These are phyloP conservation scores for Leptinotarsa lineolata DNA, from an alignment of 1,140 invertebrate genomes.

Conservation along the genomic window DNA sequence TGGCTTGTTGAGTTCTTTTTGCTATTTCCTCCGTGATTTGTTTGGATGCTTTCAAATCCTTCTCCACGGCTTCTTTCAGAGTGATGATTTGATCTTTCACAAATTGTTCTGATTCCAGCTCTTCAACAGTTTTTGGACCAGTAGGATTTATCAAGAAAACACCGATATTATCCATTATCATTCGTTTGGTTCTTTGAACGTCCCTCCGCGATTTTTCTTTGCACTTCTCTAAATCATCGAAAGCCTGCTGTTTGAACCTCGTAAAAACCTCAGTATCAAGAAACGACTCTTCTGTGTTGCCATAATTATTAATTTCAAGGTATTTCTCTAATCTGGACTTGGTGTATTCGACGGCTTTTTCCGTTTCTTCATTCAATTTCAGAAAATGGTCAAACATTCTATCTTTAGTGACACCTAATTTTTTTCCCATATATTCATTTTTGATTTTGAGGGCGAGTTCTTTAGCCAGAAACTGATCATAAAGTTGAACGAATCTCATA, in stretches of 20 bases:
- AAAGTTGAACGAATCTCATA: neutral
- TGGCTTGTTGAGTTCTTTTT: neutral
- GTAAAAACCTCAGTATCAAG: neutral
- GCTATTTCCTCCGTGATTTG: neutral
- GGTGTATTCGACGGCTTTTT: neutral
- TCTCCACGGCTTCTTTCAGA: neutral
- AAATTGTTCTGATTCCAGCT: neutral
- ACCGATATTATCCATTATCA: neutral
- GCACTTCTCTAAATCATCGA: neutral
- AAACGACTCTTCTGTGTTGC: neutral
- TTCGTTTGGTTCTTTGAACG: neutral
- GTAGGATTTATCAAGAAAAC: conserved; percentile 12
- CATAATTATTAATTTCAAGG: neutral
- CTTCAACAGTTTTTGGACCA: neutral
- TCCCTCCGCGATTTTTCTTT: neutral
- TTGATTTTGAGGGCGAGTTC: neutral
- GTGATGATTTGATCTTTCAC: neutral
- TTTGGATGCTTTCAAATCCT: neutral
- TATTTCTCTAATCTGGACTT: neutral
- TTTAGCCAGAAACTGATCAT: neutral
- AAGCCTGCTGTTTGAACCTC: neutral
- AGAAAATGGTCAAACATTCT: neutral
- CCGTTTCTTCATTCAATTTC: neutral
- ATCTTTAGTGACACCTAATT: neutral
- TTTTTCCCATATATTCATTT: neutral